phyloP scores from a whole-genome alignment of 2,113 vertebrate species.

The Brachypodius melanocephalos region DNA sequence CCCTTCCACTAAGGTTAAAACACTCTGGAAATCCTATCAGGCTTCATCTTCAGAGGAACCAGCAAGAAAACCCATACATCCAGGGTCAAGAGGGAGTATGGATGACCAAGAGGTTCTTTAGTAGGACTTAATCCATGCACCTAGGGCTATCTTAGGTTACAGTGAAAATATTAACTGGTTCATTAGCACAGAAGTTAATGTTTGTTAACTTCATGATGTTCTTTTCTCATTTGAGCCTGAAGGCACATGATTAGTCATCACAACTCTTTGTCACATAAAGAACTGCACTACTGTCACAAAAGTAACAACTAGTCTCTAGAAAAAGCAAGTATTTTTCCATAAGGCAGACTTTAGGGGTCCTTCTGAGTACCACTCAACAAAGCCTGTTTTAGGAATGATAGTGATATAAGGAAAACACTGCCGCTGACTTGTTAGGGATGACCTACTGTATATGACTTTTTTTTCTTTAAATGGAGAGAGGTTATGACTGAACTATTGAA shows the following conservation, averaged over 20 bases:
- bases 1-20: not conserved
- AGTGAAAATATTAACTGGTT: not conserved
- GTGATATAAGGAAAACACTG: not conserved
- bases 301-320: not conserved
- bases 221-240: not conserved
- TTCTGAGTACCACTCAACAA: not conserved
- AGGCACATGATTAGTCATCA: not conserved
- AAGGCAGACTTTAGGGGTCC: not conserved
- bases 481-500: not conserved
- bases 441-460: not conserved
- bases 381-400: not conserved
- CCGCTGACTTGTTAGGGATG: not conserved
- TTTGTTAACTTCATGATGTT: not conserved
- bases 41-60: not conserved
- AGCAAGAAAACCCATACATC: not conserved
- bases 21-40: not conserved
- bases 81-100: not conserved
- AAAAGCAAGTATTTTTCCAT: conserved; percentile 8
- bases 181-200: not conserved
- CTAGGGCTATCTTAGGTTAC: not conserved
- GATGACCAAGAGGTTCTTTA: not conserved
- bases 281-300: not conserved
- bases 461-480: not conserved
- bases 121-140: not conserved
- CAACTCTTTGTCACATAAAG: not conserved